Percentiles rank a stretch among this genome's conserved stretches.
phyloP scores from a whole-genome alignment of 1,140 invertebrate species.

The Drosophila sp. region DNA sequence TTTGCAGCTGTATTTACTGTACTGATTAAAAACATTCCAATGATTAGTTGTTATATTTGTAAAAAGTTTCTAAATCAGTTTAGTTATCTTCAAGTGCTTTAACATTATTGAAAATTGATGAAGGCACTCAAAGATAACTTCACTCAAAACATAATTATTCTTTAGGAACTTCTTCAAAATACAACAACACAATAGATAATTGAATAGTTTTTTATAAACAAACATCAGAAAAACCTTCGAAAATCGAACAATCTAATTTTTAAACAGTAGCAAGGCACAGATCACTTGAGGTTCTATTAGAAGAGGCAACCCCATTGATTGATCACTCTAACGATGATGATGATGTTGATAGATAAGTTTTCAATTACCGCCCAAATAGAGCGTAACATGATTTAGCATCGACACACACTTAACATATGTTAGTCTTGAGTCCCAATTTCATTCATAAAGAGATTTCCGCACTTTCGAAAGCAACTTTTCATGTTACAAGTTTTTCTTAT shows the following conservation, averaged over 20 bases:
- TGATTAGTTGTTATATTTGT: not conserved
- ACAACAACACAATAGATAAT: not conserved
- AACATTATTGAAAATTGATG: not conserved
- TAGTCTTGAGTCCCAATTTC: constrained; percentile 51
- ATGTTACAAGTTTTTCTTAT: constrained; percentile 37
- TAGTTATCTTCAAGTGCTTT: constrained; percentile 6
- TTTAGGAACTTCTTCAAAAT: not conserved
- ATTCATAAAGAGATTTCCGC: constrained; percentile 73
- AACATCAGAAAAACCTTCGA: constrained; percentile 9
- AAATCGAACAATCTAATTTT: constrained; percentile 4
- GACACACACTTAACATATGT: constrained; percentile 59
- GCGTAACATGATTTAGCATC: constrained; percentile 32
- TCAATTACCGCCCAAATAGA: constrained; percentile 18
- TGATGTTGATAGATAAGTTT: constrained; percentile 18
- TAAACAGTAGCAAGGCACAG: constrained; percentile 19
- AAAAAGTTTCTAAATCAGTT: constrained; percentile 1
- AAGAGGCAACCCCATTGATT: constrained; percentile 7
- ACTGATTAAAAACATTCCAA: no score
- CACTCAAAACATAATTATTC: constrained; percentile 11
- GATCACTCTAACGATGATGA: not conserved
- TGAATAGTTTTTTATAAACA: constrained; percentile 13
- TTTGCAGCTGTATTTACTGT: no score
- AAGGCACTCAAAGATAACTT: not conserved
- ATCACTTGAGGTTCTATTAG: constrained; percentile 11
- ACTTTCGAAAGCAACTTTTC: constrained; percentile 49